Base-by-base conservation (phyloP, 2,797 vertebrate species). In the Pseudochromis fuscus region DNA sequence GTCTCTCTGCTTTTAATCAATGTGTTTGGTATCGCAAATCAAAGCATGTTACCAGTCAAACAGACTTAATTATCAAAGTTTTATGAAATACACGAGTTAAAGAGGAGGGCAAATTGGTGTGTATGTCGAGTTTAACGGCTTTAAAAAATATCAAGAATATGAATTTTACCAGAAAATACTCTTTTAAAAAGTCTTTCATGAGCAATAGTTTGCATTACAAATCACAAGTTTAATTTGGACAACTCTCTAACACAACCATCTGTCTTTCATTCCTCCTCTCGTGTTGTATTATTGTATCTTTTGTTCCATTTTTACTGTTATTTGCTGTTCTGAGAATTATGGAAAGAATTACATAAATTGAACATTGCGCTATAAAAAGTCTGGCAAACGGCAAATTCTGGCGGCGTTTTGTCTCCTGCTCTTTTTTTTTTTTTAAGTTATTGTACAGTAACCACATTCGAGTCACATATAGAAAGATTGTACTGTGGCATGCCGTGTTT, bases 1-100 rank as follows among this genome's bases (percentile, higher is more conserved):
- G 58, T 63, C 51, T 67, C 59, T 82, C 84, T 81, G 83, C 69
- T 85, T 86, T 81, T 79, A 81, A 86, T 88, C 71, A 80, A 7
- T 18, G 64, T 75, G 70, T 81, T 87, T 82, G 58, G 27, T 55
- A 57, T 74, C 59, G 49, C 60, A 72, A 84, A 82, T 83, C 74
- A 87, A 84, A 86, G 63, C 40, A 11, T 53, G 52, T 59, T 69
- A 58, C 7, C 50, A 44, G 27, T 83, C 78, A 83, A 85, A 83
- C 72, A 67, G 79, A 83, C 51, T 77, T 42, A 25, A 63, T 82
- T 50, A 86, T 83, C 59, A 79, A 77, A 72, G 69, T 64, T 62
- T 19, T 40, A 69, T 71, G 53, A 83, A 72, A 70, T 60, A 24
- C 38, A 16, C 55, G 15, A 12, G 42, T 83, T 66, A 67, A 61